Evolutionary conservation across 2,113 vertebrate species (phyloP).

Genomic region (Ia io): DNA sequence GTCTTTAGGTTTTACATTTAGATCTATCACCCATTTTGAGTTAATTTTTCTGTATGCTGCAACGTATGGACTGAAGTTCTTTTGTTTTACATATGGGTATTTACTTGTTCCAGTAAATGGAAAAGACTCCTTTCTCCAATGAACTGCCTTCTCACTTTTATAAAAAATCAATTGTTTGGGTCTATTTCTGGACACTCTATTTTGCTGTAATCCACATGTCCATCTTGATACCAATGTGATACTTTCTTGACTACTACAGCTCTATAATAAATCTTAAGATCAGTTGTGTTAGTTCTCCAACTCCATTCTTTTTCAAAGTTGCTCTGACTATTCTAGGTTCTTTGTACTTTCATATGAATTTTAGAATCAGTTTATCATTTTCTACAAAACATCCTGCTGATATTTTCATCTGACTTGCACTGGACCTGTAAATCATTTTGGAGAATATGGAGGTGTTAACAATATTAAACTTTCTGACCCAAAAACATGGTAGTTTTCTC

Average conservation of each 20-base stretch:
- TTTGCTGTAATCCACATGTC: not conserved
- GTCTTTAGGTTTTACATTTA: not conserved
- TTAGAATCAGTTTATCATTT: not conserved
- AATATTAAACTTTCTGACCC: not conserved
- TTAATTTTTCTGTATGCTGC: not conserved
- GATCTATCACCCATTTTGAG: not conserved
- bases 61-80: not conserved
- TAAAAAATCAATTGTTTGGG: not conserved
- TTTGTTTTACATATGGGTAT: not conserved
- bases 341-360: not conserved
- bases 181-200: not conserved
- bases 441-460: not conserved
- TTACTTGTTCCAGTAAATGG: not conserved
- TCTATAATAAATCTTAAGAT: not conserved
- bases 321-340: not conserved
- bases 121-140: not conserved
- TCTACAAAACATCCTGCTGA: not conserved
- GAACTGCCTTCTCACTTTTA: not conserved
- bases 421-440: not conserved
- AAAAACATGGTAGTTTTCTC: not conserved
- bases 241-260: not conserved
- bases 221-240: not conserved
- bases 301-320: not conserved
- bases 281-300: not conserved
- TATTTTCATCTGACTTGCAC: not conserved